Conservation (phyloP, 2,888 invertebrate genomes). For the Leptura quadrifasciata region DNA sequence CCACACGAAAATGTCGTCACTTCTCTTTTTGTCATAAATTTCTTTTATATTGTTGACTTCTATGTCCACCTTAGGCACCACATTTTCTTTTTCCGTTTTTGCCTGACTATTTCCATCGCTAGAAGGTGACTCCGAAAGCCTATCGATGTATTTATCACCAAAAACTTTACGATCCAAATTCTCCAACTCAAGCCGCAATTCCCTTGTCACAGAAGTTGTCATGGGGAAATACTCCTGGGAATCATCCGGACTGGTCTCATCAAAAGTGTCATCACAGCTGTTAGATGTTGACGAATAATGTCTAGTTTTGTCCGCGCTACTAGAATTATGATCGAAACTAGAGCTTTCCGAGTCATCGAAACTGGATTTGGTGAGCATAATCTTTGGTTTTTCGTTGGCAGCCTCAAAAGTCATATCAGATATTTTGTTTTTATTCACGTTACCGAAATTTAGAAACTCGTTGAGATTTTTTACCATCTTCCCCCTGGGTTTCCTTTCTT, state of each 20-base stretch:
- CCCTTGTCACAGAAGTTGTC: constrained; percentile 91
- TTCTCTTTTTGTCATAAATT: constrained; percentile 70
- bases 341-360: constrained; percentile 75
- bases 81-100: constrained; percentile 54
- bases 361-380: constrained; percentile 74
- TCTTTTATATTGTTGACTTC: constrained; percentile 55
- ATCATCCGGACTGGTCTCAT: constrained; percentile 86
- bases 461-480: constrained; percentile 85
- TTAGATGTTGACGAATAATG: constrained; percentile 66
- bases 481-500: constrained; percentile 71
- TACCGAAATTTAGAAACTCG: constrained; percentile 88
- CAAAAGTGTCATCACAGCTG: constrained; percentile 72
- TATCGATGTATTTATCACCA: constrained; percentile 75
- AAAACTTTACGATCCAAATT: constrained; percentile 90
- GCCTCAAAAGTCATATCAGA: constrained; percentile 46
- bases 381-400: constrained; percentile 70
- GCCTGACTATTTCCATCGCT: constrained; percentile 60
- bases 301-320: constrained; percentile 63
- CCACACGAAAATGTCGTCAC: constrained; percentile 86
- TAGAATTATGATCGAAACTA: constrained; percentile 63
- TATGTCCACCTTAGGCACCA: constrained; percentile 42
- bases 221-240: constrained; percentile 90
- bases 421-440: constrained; percentile 78
- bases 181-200: constrained; percentile 87
- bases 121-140: constrained; percentile 64